phyloP scores from a whole-genome alignment of 2,113 vertebrate genomes.

The Vulpes ferrilata region DNA sequence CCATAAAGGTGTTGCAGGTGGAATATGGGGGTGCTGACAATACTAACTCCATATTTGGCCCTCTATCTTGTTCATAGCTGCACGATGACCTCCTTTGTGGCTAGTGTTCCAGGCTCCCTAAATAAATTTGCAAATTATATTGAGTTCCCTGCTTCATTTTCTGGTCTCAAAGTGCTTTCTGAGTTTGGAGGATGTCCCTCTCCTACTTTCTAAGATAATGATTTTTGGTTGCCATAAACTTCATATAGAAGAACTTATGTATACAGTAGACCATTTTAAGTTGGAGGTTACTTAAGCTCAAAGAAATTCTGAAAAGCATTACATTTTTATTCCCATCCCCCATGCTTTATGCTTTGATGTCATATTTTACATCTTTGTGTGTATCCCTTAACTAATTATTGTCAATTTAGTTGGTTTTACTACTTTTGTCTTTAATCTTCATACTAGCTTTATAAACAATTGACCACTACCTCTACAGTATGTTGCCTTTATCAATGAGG shows the following conservation, averaged over 20 bases:
- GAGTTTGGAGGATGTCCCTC: background rate
- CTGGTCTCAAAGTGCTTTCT: background rate
- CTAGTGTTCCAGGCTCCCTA: background rate
- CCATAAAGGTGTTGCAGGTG: background rate
- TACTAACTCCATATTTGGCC: background rate
- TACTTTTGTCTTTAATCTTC: background rate
- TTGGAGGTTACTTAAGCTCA: background rate
- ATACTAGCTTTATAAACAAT: background rate
- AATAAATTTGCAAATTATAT: background rate
- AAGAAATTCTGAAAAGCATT: background rate
- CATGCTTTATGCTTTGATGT: background rate
- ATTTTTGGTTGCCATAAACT: background rate
- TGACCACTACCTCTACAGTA: background rate
- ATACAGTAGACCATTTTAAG: background rate
- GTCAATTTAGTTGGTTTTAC: background rate
- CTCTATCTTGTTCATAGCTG: background rate
- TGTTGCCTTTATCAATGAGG: background rate
- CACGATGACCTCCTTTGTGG: background rate
- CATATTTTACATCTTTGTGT: background rate
- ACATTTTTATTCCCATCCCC: background rate
- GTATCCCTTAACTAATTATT: background rate
- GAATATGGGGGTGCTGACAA: background rate
- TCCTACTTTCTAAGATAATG: background rate
- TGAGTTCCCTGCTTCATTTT: background rate
- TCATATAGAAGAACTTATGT: background rate